Evolutionary conservation across 2,888 invertebrate species (phyloP).

Genomic region (Zygaena filipendulae): DNA sequence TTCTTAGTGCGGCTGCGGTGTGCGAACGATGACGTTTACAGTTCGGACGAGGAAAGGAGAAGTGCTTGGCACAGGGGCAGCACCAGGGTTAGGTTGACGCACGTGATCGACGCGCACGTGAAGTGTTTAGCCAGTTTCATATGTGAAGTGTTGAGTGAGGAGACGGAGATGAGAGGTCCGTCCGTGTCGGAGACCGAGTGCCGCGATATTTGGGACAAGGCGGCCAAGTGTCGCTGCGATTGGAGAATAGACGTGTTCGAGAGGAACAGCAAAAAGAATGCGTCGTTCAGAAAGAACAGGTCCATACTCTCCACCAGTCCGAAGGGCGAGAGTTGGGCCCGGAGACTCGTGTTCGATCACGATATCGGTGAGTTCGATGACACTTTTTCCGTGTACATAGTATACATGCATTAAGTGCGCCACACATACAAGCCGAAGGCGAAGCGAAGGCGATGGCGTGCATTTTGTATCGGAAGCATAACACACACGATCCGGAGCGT

Average conservation of each 20-base stretch:
- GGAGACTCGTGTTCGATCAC: slow-evolving; percentile 54
- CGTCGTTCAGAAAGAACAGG: slow-evolving; percentile 63
- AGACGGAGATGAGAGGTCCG: slow-evolving; percentile 44
- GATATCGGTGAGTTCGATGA: slow-evolving; percentile 44
- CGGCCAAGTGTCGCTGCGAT: slow-evolving; percentile 71
- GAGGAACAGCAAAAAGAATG: slow-evolving; percentile 59
- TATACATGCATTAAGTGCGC: too few relatives aligned
- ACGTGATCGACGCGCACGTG: slow-evolving; percentile 45
- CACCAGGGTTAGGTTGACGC: slow-evolving; percentile 35
- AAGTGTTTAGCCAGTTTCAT: slow-evolving; percentile 54
- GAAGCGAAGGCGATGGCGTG: too few relatives aligned
- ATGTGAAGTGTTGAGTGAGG: slow-evolving; percentile 44
- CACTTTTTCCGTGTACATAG: neutral
- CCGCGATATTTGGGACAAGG: slow-evolving; percentile 64
- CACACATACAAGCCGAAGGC: too few relatives aligned
- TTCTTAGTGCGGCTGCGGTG: slow-evolving; percentile 46
- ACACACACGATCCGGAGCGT: too few relatives aligned
- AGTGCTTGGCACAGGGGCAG: slow-evolving; percentile 30
- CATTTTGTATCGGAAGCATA: too few relatives aligned
- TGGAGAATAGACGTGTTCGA: slow-evolving; percentile 67
- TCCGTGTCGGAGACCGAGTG: slow-evolving; percentile 69
- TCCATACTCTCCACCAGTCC: slow-evolving; percentile 57
- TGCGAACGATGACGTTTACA: slow-evolving; percentile 64
- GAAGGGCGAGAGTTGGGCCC: slow-evolving; percentile 42
- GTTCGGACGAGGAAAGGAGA: slow-evolving; percentile 66